phyloP scores from a whole-genome alignment of 2,113 vertebrate genomes.

The Cathartes aura region DNA sequence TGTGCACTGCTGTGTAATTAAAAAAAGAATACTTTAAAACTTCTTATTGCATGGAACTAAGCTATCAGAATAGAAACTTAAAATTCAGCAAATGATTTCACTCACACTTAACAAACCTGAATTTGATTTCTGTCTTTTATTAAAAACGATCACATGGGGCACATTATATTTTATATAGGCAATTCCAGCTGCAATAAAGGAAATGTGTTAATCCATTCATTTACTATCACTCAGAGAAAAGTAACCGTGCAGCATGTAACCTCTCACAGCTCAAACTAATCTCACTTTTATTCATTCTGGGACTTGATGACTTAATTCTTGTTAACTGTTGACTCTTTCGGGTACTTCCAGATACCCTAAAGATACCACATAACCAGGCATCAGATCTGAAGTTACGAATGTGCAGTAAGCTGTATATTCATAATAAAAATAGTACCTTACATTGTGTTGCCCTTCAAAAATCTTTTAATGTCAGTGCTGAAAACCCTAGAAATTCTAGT shows the following conservation, averaged over 20 bases:
- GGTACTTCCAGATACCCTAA: conserved; percentile 11
- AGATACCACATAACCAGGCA: background rate
- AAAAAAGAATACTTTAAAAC: background rate
- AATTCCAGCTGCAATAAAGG: conserved; percentile 55
- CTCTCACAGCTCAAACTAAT: conserved; percentile 36
- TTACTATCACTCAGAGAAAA: conserved; percentile 60
- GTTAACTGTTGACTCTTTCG: background rate
- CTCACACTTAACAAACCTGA: background rate
- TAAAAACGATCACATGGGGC: conserved; percentile 50
- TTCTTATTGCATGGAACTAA: background rate
- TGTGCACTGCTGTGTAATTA: background rate
- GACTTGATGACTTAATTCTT: conserved; percentile 27
- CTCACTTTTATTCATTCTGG: conserved; percentile 36
- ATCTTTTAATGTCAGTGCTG: background rate
- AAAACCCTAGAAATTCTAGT: background rate
- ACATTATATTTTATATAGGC: conserved; percentile 64
- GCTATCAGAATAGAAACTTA: background rate
- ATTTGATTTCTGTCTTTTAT: conserved; percentile 37
- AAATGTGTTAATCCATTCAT: conserved; percentile 9
- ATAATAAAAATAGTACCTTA: background rate
- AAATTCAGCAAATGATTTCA: background rate
- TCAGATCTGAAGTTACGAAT: background rate
- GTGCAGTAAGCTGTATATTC: background rate
- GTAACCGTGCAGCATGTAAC: background rate
- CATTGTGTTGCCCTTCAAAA: background rate